phyloP scores from a whole-genome alignment of 2,797 vertebrate species.

The Amphiprion clarkii region DNA sequence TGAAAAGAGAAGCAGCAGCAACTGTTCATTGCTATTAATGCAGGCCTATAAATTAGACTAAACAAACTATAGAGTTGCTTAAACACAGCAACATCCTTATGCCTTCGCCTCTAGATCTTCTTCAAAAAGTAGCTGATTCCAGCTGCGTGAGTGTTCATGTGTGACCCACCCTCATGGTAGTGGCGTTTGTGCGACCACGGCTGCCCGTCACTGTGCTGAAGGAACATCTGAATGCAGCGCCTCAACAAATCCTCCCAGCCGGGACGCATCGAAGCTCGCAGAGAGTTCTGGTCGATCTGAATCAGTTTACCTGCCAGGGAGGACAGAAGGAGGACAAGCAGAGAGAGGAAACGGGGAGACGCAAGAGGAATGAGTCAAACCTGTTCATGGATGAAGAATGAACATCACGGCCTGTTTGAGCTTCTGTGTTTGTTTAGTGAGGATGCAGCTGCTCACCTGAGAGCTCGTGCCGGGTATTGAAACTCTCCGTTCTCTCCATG shows the following conservation, averaged over 20 bases:
- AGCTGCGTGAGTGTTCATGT: neutral
- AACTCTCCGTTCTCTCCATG: conserved; percentile 93
- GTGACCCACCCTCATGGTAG: conserved; percentile 93
- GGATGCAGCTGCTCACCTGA: conserved; percentile 87
- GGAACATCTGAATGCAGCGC: conserved; percentile 97
- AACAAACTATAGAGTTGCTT: conserved; percentile 8
- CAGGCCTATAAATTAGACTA: neutral
- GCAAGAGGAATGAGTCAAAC: conserved; percentile 23
- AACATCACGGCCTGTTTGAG: neutral
- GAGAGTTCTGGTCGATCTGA: conserved; percentile 94
- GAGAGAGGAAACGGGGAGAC: neutral
- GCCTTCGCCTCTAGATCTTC: conserved; percentile 9
- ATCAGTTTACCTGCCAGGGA: conserved; percentile 92
- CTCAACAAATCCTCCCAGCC: conserved; percentile 96
- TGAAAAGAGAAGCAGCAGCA: conserved; percentile 8
- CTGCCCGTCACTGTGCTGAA: conserved; percentile 94
- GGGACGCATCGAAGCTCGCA: conserved; percentile 95
- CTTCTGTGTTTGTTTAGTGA: conserved; percentile 3
- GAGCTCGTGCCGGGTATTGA: conserved; percentile 96
- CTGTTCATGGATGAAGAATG: conserved; percentile 12
- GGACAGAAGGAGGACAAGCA: conserved; percentile 12
- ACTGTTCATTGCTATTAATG: neutral
- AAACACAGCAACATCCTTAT: neutral
- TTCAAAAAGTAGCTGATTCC: neutral
- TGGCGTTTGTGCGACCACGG: conserved; percentile 96